Evolutionary conservation across 2,113 vertebrate genomes (phyloP).

Genomic region (Sinocyclocheilus anshuiensis): DNA sequence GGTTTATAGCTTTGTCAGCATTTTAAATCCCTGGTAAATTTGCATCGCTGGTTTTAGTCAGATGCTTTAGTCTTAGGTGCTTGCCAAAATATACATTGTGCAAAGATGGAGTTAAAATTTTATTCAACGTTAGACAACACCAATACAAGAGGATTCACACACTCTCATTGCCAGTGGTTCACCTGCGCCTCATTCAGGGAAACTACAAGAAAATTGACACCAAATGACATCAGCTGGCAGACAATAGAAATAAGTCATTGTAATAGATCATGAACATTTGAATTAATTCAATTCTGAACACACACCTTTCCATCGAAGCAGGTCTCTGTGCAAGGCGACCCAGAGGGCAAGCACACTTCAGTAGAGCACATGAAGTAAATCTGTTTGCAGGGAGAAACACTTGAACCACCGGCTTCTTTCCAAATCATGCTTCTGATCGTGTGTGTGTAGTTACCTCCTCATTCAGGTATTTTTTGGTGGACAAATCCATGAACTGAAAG

Average conservation of each 20-base stretch:
- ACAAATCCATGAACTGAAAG: constrained; percentile 74
- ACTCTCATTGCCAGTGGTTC: neutral
- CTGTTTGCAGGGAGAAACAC: constrained; percentile 47
- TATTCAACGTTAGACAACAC: neutral
- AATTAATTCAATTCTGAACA: neutral
- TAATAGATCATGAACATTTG: no score
- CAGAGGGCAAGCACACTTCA: constrained; percentile 67
- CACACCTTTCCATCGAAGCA: constrained; percentile 69
- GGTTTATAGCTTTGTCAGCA: no score
- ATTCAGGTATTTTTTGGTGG: constrained; percentile 65
- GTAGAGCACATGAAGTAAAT: constrained; percentile 78
- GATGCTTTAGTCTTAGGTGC: no score
- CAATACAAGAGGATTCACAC: neutral
- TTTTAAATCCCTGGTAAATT: no score
- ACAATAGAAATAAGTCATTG: neutral
- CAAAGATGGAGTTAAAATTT: neutral
- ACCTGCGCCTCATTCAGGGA: neutral
- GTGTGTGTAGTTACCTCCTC: constrained; percentile 67
- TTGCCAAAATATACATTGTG: no score
- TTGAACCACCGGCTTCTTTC: neutral
- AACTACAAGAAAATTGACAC: neutral
- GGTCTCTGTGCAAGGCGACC: constrained; percentile 58
- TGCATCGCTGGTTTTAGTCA: no score
- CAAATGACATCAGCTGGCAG: neutral
- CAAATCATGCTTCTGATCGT: neutral